phyloP scores from a whole-genome alignment of 2,797 vertebrate genomes.

The Taeniopygia guttata region DNA sequence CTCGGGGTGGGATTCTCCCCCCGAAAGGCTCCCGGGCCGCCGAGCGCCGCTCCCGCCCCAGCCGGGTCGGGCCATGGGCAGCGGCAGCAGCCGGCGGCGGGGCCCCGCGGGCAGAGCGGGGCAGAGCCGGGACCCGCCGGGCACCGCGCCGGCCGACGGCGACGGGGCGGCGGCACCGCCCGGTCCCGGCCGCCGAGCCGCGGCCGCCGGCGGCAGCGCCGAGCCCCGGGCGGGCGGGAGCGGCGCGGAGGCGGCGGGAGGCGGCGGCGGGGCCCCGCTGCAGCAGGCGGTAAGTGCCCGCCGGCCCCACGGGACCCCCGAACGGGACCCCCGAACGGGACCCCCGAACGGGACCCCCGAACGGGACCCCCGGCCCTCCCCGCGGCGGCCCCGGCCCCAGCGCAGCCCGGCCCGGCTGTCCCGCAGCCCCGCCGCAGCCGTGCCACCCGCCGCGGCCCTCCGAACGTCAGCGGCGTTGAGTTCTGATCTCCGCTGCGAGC shows the following conservation, averaged over 20 bases:
- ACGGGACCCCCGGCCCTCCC: neutral
- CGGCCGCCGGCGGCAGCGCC: neutral
- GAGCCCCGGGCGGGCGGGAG: neutral
- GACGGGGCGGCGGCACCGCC: neutral
- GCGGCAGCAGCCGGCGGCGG: conserved; percentile 45
- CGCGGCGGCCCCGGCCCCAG: neutral
- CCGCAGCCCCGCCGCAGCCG: neutral
- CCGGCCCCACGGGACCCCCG: too few relatives aligned
- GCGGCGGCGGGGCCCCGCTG: neutral
- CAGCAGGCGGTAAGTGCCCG: too few relatives aligned
- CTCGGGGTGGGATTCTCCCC: too few relatives aligned
- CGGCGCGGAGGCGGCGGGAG: neutral
- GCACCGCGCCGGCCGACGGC: conserved; percentile 47
- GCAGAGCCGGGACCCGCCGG: neutral
- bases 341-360: neutral
- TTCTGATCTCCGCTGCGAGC: neutral
- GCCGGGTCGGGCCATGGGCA: neutral
- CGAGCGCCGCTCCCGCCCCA: neutral
- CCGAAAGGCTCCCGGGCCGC: neutral
- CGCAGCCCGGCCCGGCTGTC: neutral
- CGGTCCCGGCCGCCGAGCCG: neutral
- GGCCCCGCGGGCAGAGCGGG: neutral
- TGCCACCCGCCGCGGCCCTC: neutral
- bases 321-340: neutral
- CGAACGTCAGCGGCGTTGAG: fast-evolving